Base-by-base conservation (phyloP, 2,888 invertebrate species). In the Zygogramma bicolorata region DNA sequence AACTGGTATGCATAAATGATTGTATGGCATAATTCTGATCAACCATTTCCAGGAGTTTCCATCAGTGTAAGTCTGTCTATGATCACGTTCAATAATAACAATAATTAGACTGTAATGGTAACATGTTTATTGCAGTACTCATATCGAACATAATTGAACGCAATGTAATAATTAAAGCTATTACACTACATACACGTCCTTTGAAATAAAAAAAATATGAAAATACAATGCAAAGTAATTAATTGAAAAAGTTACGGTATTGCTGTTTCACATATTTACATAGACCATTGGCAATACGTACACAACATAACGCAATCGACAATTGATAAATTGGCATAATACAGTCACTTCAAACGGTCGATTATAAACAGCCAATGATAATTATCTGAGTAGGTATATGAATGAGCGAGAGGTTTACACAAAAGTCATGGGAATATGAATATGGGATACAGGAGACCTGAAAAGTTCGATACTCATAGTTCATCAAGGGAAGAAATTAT, bases 51-150 rank as follows among this genome's bases (percentile, higher is more conserved):
- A n/a, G n/a, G n/a, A n/a, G n/a, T n/a, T n/a, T n/a, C n/a, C n/a
- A n/a, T n/a, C n/a, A n/a, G n/a, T n/a, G n/a, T n/a, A n/a, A n/a
- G n/a, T n/a, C n/a, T n/a, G n/a, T n/a, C 10, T 6, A 2, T 20
- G 7, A 22, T 46, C 18, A 20, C 20, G 29, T 20, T 34, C 8
- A 38, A 40, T 38, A 53, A 53, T 53, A 13, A 53, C 22, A 53
- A 53, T 20, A 8, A 61, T 8, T 61, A 18, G 10, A 15, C 22
- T 25, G 22, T 25, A 53, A 25, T 53, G 53, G 29, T 49, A 46
- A 46, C 49, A 46, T 13, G 18, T 63, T 63, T 63, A 63, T 63
- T 63, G 18, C 27, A 46, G 46, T 27, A 46, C 29, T 63, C 49
- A 27, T 20, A 29, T n/a, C 18, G 63, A 18, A 63, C 63, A 46